Conservation (phyloP, 2,113 vertebrate genomes). For the Ctenodactylus gundi region DNA sequence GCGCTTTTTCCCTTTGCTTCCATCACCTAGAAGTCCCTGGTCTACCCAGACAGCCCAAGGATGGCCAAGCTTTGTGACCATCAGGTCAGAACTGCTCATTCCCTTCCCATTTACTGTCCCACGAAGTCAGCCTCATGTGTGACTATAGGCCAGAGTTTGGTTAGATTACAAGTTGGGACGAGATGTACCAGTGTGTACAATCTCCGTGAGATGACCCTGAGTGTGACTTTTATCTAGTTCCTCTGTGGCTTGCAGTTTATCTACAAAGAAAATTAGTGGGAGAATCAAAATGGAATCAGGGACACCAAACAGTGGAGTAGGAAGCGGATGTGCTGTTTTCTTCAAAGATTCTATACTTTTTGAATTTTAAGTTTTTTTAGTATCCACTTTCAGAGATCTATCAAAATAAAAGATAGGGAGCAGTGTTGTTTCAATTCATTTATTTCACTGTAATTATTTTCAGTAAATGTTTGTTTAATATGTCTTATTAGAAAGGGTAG, state of each 20-base stretch:
- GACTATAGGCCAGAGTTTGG: neutral
- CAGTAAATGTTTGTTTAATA: neutral
- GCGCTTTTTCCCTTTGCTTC: neutral
- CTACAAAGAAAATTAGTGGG: neutral
- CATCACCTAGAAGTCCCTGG: neutral
- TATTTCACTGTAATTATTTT: constrained; percentile 20
- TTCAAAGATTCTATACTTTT: neutral
- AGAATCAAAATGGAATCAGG: neutral
- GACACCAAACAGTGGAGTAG: neutral
- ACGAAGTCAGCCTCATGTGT: neutral
- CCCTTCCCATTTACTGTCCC: neutral
- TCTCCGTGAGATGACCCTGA: neutral
- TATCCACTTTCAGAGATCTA: neutral
- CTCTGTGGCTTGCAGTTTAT: neutral
- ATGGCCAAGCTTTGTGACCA: neutral
- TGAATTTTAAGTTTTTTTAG: neutral
- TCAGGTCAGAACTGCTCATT: neutral
- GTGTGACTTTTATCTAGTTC: neutral
- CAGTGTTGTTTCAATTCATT: neutral
- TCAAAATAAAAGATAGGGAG: neutral
- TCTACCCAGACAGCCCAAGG: neutral
- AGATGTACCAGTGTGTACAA: neutral
- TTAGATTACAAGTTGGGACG: neutral
- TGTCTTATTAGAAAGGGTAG: neutral
- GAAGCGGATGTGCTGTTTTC: neutral